Base-by-base conservation (phyloP, 2,797 vertebrate genomes). In the Danio kyathit region DNA sequence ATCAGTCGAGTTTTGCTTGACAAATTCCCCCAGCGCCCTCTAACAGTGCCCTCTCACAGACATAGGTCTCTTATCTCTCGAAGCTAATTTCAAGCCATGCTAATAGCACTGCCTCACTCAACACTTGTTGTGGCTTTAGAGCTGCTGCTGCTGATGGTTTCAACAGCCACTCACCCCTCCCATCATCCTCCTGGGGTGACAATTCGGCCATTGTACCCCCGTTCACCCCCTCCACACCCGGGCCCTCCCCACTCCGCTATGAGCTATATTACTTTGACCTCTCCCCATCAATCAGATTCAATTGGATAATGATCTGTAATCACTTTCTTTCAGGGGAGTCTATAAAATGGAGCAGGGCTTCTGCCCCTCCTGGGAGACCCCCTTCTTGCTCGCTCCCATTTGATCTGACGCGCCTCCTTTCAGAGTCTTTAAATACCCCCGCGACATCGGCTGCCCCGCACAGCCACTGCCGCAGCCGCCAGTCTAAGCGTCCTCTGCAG, bases 281-380 rank as follows among this genome's bases (percentile, higher is more conserved):
- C 93, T 86, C 94, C 94, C 96, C 97, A 99, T 99, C 97, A 99
- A 99, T 99, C 97, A 98, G 96, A 95, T 96, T 98, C 97, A 99
- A 99, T 97, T 99, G 97, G 97, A 99, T 98, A 98, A 99, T 99
- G 97, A 98, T 97, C 96, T 96, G 96, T 97, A 99, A 99, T 99
- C 96, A 96, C 96, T 97, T 97, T 98, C 98, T 98, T 99, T 97
- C 96, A 97, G 96, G 97, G 96, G 97, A 98, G 96, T 97, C 97
- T 96, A 97, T 99, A 98, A 97, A 98, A 97, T 95, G 95, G 96
- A 96, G 94, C 95, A 93, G 93, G 93, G 95, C 93, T 92, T 86
- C 94, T 94, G 94, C 96, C 96, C 96, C 97, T 95, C 94, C 95
- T 95, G 94, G 95, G 97, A 97, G 96, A 95, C 94, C 94, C 96